Evolutionary conservation across 2,888 invertebrate species (phyloP).

Genomic region (Oscheius sp.): DNA sequence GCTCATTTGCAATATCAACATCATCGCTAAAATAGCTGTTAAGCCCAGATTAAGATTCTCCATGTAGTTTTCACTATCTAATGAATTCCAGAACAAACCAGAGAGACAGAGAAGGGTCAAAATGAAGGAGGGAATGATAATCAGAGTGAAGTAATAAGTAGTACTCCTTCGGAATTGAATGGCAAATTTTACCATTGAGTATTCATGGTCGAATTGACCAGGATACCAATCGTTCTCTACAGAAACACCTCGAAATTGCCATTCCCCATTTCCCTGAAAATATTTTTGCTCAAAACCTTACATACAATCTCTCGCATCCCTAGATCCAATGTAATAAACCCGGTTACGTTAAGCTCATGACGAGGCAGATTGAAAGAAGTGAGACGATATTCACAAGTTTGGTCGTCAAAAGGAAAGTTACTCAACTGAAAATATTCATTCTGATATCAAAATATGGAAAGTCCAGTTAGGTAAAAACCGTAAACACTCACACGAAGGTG

Average conservation of each 20-base stretch:
- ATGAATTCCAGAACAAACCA: slow-evolving; percentile 15
- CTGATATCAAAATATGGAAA: neutral
- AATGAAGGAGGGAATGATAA: slow-evolving; percentile 21
- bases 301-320: too few species aligned
- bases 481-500: neutral
- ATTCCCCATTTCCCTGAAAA: slow-evolving; percentile 23
- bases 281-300: neutral
- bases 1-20: slow-evolving; percentile 5
- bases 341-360: slow-evolving; percentile 9
- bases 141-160: slow-evolving; percentile 10
- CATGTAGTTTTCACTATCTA: slow-evolving; percentile 21
- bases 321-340: neutral
- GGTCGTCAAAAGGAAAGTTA: slow-evolving; percentile 13
- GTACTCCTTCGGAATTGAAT: slow-evolving; percentile 9
- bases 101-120: neutral
- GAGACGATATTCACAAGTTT: slow-evolving; percentile 3
- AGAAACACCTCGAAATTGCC: slow-evolving; percentile 1
- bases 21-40: slow-evolving; percentile 19
- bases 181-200: slow-evolving; percentile 4
- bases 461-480: neutral
- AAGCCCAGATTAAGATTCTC: slow-evolving; percentile 21
- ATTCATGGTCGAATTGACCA: neutral
- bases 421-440: slow-evolving; percentile 14
- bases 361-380: slow-evolving; percentile 17
- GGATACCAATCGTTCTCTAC: slow-evolving; percentile 7